These are phyloP conservation scores for Cecidostiba fungosa DNA, from an alignment of 2,888 invertebrate species.

Conservation along the genomic window DNA sequence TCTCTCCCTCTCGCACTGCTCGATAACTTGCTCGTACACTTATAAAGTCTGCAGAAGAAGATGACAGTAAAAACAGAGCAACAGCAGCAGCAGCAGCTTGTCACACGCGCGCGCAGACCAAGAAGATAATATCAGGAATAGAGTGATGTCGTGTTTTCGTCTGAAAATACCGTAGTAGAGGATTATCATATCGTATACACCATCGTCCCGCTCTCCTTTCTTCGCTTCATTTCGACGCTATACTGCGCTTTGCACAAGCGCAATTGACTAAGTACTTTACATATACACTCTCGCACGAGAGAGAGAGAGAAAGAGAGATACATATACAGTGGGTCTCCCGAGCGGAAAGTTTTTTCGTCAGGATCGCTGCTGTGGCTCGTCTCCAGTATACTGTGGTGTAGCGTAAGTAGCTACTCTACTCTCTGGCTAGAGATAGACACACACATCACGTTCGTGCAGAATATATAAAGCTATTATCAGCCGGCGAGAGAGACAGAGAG, in stretches of 20 bases:
- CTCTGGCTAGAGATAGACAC: background rate
- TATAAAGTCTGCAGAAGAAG: background rate
- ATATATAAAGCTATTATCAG: background rate
- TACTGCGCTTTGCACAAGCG: too few relatives aligned
- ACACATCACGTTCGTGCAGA: background rate
- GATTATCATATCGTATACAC: background rate
- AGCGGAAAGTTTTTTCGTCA: background rate
- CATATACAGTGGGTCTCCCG: background rate
- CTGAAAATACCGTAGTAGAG: conserved; percentile 17
- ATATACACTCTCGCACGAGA: too few relatives aligned
- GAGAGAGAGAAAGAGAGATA: too few relatives aligned
- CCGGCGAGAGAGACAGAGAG: background rate
- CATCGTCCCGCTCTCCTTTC: background rate
- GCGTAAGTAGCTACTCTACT: background rate
- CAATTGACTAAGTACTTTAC: too few relatives aligned
- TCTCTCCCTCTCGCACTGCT: background rate
- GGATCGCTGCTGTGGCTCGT: background rate
- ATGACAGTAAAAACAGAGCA: conserved; percentile 6
- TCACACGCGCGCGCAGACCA: background rate
- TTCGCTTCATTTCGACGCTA: background rate
- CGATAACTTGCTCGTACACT: background rate
- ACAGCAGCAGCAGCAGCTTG: background rate
- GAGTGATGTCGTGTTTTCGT: conserved; percentile 24
- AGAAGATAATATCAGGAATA: background rate
- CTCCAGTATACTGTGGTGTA: background rate